Percentiles rank a stretch among this genome's conserved stretches.
Evolutionary conservation across 2,888 invertebrate species (phyloP).

Genomic region (Cactoblastis cactorum): DNA sequence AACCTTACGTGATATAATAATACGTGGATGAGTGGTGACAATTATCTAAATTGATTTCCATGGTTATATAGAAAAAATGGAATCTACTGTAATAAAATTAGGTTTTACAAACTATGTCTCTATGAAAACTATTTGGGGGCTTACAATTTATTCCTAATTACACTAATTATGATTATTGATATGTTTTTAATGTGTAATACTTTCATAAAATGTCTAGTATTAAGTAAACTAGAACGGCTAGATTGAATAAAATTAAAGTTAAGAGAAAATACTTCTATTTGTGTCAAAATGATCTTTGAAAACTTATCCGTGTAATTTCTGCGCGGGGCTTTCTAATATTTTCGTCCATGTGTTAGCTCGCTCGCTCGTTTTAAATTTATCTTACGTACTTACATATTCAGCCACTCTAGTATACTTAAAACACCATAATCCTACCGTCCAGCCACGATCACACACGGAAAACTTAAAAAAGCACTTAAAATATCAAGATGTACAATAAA

Average conservation of each 20-base stretch:
- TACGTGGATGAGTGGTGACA: no score
- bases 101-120: no score
- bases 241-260: background rate
- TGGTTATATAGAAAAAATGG: no score
- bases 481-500: background rate
- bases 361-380: constrained; percentile 61
- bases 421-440: constrained; percentile 14
- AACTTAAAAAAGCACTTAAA: constrained; percentile 11
- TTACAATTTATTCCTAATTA: no score
- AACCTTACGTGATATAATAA: no score
- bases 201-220: no score
- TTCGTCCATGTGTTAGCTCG: constrained; percentile 16
- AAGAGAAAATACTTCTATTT: background rate
- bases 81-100: no score
- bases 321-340: constrained; percentile 8
- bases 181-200: no score
- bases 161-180: no score
- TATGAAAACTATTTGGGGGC: no score
- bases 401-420: constrained; percentile 40
- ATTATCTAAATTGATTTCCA: no score
- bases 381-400: constrained; percentile 62
- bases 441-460: constrained; percentile 44
- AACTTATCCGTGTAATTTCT: background rate
- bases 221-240: background rate
- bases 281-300: background rate